Evolutionary conservation across 1,140 invertebrate genomes (phyloP).

Genomic region (Bombus waltoni): DNA sequence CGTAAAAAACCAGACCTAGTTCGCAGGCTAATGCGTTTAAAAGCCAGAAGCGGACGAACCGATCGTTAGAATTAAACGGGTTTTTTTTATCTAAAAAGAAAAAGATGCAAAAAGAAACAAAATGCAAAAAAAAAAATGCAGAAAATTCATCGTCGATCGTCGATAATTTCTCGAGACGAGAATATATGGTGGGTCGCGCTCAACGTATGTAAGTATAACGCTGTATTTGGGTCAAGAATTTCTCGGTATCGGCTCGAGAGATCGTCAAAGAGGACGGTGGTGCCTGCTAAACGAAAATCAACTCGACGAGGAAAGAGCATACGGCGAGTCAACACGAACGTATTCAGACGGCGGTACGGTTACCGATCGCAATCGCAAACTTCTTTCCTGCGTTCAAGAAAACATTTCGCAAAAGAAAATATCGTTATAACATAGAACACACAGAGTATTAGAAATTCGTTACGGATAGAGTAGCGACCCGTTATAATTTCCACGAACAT

Average conservation of each 20-base stretch:
- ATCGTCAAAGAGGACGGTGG: background rate
- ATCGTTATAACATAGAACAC: too few species aligned
- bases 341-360: too few species aligned
- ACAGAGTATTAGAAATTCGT: too few species aligned
- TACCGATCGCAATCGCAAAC: background rate
- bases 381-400: too few species aligned
- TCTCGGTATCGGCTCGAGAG: conserved; percentile 6
- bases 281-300: conserved; percentile 5
- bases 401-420: too few species aligned
- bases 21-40: too few species aligned
- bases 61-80: too few species aligned
- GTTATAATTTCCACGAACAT: too few species aligned
- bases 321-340: background rate
- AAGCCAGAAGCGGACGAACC: too few species aligned
- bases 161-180: background rate
- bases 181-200: background rate
- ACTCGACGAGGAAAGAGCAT: background rate
- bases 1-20: too few species aligned
- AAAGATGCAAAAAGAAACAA: background rate
- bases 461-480: too few species aligned
- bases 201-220: background rate
- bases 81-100: too few species aligned
- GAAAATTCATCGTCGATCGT: background rate
- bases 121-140: background rate
- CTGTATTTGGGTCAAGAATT: conserved; percentile 16